Conservation (phyloP, 2,797 vertebrate genomes). For the Chelon labrosus region DNA sequence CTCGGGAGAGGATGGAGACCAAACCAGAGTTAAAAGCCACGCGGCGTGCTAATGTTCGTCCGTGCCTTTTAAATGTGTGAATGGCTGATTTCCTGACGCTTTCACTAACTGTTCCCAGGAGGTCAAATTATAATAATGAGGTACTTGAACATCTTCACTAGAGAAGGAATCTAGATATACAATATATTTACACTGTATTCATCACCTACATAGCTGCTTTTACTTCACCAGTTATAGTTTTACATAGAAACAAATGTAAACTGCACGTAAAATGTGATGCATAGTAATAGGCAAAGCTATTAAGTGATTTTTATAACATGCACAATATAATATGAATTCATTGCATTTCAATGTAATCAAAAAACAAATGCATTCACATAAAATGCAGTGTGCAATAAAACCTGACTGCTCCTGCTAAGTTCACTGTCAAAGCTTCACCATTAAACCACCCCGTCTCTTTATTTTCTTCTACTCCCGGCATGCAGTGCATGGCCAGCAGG, state of each 20-base stretch:
- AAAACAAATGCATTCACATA: neutral
- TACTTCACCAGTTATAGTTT: neutral
- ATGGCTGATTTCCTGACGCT: no score
- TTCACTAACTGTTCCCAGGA: no score
- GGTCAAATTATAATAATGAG: no score
- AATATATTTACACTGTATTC: neutral
- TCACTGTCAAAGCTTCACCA: neutral
- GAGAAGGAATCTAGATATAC: no score
- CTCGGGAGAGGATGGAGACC: neutral
- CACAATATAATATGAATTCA: neutral
- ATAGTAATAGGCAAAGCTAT: neutral
- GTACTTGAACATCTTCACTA: no score
- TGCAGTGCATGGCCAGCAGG: neutral
- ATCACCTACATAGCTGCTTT: neutral
- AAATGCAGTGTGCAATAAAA: neutral
- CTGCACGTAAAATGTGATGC: neutral
- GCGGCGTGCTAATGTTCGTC: no score
- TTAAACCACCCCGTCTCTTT: neutral
- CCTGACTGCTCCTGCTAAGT: neutral
- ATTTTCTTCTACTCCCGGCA: conserved; percentile 4
- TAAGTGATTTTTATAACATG: neutral
- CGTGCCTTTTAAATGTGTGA: no score
- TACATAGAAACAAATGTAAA: neutral
- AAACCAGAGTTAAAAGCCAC: no score
- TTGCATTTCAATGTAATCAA: neutral